These are phyloP conservation scores for Pachyseris speciosa DNA, from an alignment of 64 coral and sea anemone species.

Conservation along the genomic window DNA sequence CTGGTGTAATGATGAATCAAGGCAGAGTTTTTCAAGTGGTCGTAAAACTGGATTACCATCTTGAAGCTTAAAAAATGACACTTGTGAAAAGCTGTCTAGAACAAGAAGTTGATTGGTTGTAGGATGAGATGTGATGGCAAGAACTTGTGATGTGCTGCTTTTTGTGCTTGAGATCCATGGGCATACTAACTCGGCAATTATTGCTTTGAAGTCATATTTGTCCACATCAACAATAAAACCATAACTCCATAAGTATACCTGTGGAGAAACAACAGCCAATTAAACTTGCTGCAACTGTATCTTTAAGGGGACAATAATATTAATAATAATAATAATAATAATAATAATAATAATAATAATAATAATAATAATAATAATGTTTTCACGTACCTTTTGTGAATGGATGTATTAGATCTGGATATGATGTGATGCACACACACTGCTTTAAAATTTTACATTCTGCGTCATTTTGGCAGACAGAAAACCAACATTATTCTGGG, in stretches of 20 bases:
- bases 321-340: too few species aligned
- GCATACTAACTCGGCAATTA: constrained; percentile 74
- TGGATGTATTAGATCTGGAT: too few species aligned
- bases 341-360: too few species aligned
- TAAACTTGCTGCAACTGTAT: too few species aligned
- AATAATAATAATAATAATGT: too few species aligned
- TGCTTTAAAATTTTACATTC: too few species aligned
- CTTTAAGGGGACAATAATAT: too few species aligned
- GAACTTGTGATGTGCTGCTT: constrained; percentile 9
- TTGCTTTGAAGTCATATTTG: constrained; percentile 77
- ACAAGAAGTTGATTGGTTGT: constrained; percentile 75
- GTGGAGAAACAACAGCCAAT: not conserved
- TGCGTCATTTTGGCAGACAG: too few species aligned
- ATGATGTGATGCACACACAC: too few species aligned
- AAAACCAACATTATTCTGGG: too few species aligned
- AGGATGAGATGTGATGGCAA: constrained; percentile 57
- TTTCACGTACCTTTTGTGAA: too few species aligned
- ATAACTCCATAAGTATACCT: constrained; percentile 76
- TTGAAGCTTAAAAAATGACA: constrained; percentile 60
- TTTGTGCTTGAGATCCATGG: constrained; percentile 20
- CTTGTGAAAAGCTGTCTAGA: constrained; percentile 30
- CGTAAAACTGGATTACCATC: constrained; percentile 52
- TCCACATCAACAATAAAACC: constrained; percentile 47
- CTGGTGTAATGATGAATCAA: not conserved
- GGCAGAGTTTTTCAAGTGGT: constrained; percentile 19